Evolutionary conservation across 1,140 invertebrate species (phyloP), one percentile per base, ranked within the genome.

Genomic region (Drosophila guanche): DNA sequence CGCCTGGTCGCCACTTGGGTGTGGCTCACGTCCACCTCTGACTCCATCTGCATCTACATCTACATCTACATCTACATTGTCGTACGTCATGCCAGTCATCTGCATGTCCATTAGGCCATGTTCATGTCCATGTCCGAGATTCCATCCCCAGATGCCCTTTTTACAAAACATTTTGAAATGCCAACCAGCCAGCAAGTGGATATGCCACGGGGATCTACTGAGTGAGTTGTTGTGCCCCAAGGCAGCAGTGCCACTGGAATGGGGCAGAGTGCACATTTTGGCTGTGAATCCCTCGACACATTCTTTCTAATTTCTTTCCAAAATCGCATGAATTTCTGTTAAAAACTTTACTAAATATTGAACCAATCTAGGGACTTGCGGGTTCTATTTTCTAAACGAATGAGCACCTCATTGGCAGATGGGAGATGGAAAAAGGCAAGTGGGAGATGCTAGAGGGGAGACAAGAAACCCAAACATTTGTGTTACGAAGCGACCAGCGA

Each of bases 181-280:
- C 66, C 66, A 69, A 61, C 60, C 53, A 66, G 66, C 65, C 62
- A 68, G 66, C 65, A 68, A 68, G 65, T 68, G 65, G 67, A 67
- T 68, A 47, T 68, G 65, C 61, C 27, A 20, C 12, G n/a, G 33
- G 46, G 42, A 12, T 37, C 53, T 12, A 23, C 22, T 63, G 45
- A 65, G 50, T 72, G 42, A 62, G 45, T 61, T 50, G 41, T 22
- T 20, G 16, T 20, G 16, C 47, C 48, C 25, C 56, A 52, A 56
- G 47, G 42, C 45, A 43, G 16, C 40, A 51, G 52, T 47, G 16
- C 16, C 16, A 20, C 16, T 20, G 16, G 16, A 20, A 20, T 20
- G 16, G 16, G 16, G 0, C 16, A 20, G n/a, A n/a, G n/a, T n/a
- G n/a, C n/a, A n/a, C n/a, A n/a, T n/a, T n/a, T n/a, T n/a, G n/a